phyloP scores from a whole-genome alignment of 1,140 invertebrate genomes.

The Trypoxylus dichotomus region DNA sequence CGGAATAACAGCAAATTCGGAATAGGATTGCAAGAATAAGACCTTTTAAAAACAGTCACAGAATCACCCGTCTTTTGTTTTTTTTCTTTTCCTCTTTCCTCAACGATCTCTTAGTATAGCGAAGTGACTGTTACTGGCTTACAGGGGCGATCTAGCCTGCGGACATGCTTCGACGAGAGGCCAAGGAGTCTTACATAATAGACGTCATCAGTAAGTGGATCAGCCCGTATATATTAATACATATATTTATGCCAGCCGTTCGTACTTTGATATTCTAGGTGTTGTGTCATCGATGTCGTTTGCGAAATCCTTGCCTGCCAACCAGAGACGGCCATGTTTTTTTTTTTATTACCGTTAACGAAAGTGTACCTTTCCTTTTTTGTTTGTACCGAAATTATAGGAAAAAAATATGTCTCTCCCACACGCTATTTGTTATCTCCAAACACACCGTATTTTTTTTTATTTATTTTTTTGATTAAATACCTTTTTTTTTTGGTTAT shows the following conservation, averaged over 20 bases:
- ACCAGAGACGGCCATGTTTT: background rate
- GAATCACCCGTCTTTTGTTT: background rate
- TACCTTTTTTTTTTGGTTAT: no score
- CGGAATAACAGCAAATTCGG: no score
- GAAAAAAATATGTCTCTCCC: background rate
- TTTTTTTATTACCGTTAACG: background rate
- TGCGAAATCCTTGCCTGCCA: constrained; percentile 28
- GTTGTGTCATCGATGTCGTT: constrained; percentile 36
- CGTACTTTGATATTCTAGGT: constrained; percentile 34
- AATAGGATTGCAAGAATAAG: no score
- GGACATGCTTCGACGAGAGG: constrained; percentile 42
- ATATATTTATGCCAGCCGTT: constrained; percentile 17
- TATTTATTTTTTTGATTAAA: background rate
- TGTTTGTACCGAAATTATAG: background rate
- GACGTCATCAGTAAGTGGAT: constrained; percentile 53
- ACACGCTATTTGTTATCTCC: background rate
- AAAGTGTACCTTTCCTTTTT: background rate
- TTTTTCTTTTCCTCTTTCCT: background rate
- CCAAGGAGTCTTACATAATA: constrained; percentile 38
- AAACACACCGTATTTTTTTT: background rate
- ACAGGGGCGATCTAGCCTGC: constrained; percentile 65
- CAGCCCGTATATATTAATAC: constrained; percentile 38
- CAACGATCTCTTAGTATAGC: background rate
- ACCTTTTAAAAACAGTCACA: no score
- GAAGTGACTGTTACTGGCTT: constrained; percentile 48